Percentiles rank a stretch among this genome's conserved stretches.
Evolutionary conservation across 1,140 invertebrate species (phyloP).

Genomic region (Araneus ventricosus): DNA sequence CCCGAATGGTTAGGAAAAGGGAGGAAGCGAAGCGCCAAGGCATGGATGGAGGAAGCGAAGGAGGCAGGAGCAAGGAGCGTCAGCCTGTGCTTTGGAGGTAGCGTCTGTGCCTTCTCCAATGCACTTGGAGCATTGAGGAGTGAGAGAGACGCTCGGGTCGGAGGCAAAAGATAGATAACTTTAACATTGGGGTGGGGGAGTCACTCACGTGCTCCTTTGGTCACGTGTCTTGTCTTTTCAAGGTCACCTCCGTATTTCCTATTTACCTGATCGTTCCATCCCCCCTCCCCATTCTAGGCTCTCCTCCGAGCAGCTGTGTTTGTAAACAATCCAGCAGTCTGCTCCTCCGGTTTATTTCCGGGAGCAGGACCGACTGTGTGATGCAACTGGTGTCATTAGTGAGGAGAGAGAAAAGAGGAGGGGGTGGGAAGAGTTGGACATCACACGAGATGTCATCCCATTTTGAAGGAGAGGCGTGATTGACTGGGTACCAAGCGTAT

Average conservation of each 20-base stretch:
- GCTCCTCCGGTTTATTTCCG: slow-evolving; percentile 25
- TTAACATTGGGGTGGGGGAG: slow-evolving; percentile 55
- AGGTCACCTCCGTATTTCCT: slow-evolving; percentile 51
- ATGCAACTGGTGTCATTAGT: slow-evolving; percentile 43
- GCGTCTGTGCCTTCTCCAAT: slow-evolving; percentile 37
- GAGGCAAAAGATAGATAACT: slow-evolving; percentile 67
- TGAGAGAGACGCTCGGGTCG: slow-evolving; percentile 25
- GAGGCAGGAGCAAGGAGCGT: slow-evolving; percentile 16
- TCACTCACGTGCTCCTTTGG: slow-evolving; percentile 56
- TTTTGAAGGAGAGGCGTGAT: not conserved
- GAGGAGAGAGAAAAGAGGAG: not conserved
- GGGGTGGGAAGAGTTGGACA: not conserved
- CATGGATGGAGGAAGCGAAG: slow-evolving; percentile 30
- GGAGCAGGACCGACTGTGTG: not conserved
- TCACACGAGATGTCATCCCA: not conserved
- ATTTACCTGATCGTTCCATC: slow-evolving; percentile 54
- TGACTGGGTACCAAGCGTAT: not conserved
- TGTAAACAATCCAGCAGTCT: slow-evolving; percentile 59
- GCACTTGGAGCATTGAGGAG: slow-evolving; percentile 27
- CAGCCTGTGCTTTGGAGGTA: not conserved
- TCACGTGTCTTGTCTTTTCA: slow-evolving; percentile 73
- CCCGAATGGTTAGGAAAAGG: not conserved
- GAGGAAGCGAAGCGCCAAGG: slow-evolving; percentile 44
- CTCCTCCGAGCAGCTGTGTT: slow-evolving; percentile 66
- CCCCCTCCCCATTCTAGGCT: not conserved